Evolutionary conservation across 2,888 invertebrate genomes (phyloP).

Genomic region (Epinotia ramella): DNA sequence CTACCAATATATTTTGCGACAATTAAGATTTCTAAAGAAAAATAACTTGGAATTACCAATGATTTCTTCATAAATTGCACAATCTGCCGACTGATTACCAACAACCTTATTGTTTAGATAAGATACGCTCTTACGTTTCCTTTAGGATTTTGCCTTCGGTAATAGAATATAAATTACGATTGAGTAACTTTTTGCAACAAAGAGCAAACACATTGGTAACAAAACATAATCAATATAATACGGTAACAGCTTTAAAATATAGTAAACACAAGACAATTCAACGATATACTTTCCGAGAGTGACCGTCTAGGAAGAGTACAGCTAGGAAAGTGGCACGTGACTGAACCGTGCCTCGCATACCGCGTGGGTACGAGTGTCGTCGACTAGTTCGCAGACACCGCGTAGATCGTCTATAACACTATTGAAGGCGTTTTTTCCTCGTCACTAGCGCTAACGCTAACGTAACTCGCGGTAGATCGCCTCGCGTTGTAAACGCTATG

Average conservation of each 20-base stretch:
- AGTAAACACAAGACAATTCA: constrained; percentile 62
- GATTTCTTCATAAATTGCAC: constrained; percentile 68
- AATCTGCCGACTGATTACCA: constrained; percentile 57
- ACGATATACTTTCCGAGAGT: constrained; percentile 17
- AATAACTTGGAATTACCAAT: constrained; percentile 56
- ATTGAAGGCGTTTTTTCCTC: constrained; percentile 38
- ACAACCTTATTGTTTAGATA: constrained; percentile 63
- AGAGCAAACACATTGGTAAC: constrained; percentile 69
- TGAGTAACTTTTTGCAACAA: constrained; percentile 29
- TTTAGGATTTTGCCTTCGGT: constrained; percentile 12
- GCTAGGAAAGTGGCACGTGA: constrained; percentile 36
- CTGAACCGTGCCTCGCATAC: constrained; percentile 30
- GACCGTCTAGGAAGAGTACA: constrained; percentile 26
- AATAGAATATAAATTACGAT: constrained; percentile 28
- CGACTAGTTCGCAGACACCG: constrained; percentile 30
- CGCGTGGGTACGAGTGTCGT: constrained; percentile 17
- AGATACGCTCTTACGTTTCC: constrained; percentile 52
- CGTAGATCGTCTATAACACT: constrained; percentile 37
- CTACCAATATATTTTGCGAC: constrained; percentile 81
- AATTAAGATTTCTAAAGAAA: constrained; percentile 81
- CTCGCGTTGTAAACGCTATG: constrained; percentile 46
- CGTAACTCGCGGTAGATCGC: constrained; percentile 39
- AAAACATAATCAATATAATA: constrained; percentile 67
- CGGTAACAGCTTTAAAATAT: constrained; percentile 71
- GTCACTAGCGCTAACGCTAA: constrained; percentile 33